A percentile compares a stretch with the other conserved stretches of the same genome.
Conservation (phyloP, 2,797 vertebrate genomes). For the Bufotes viridis region DNA sequence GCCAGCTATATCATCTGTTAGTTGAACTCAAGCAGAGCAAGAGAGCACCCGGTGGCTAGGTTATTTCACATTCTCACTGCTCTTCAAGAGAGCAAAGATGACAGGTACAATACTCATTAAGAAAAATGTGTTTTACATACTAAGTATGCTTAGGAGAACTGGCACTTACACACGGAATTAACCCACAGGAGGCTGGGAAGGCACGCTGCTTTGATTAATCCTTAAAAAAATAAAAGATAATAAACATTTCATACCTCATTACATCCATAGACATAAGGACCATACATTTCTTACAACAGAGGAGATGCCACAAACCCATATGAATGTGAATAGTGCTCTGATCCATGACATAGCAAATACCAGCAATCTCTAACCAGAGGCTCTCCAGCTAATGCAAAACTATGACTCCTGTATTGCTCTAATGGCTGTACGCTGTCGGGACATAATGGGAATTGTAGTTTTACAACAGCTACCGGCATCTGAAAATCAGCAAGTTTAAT, state of each 20-base stretch:
- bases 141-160: constrained; percentile 32
- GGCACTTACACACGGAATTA: constrained; percentile 45
- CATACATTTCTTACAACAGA: neutral
- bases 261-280: constrained; percentile 24
- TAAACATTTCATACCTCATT: constrained; percentile 30
- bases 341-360: neutral
- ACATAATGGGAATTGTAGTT: too few species aligned
- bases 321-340: neutral
- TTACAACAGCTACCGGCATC: too few species aligned
- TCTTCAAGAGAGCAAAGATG: constrained; percentile 62
- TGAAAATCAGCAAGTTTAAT: too few species aligned
- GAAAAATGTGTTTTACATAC: constrained; percentile 62
- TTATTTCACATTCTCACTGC: constrained; percentile 63
- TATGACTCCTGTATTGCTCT: too few species aligned
- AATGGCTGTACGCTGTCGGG: too few species aligned
- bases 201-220: neutral
- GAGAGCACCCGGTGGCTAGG: constrained; percentile 65
- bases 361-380: too few species aligned
- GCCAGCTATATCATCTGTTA: constrained; percentile 58
- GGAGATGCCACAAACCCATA: neutral
- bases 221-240: neutral
- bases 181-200: constrained; percentile 7
- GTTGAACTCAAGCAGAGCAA: constrained; percentile 58
- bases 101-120: constrained; percentile 63
- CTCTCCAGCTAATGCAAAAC: too few species aligned